Evolutionary conservation across 2,113 vertebrate species (phyloP), one percentile per base, ranked within the genome.

Genomic region (Dromiciops gliroides): DNA sequence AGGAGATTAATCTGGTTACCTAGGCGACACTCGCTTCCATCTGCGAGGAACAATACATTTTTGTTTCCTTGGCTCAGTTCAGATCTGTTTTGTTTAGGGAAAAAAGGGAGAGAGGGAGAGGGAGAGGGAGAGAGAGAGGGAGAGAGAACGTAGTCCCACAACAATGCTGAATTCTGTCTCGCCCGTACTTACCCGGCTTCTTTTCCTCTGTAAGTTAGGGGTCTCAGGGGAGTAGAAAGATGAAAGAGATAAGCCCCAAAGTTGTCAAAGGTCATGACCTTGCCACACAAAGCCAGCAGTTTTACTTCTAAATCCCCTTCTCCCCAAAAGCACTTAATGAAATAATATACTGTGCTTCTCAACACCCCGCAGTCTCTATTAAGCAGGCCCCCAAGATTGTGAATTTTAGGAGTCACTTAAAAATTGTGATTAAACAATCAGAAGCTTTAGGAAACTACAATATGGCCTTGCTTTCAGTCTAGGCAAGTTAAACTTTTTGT

Each of bases 1-100:
- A 99, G 99, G 99, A 99, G 99, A 99, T 99, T 99, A 99, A 99
- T 99, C 99, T 99, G 99, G 99, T 99, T 99, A 99, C 99, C 99
- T 99, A 99, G 99, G 99, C 99, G 99, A 99, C 99, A 99, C 99
- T 99, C 99, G 99, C 99, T 99, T 99, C 99, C 99, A 99, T 99
- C 99, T 99, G 99, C 98, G 99, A 99, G 99, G 99, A 99, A 99
- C 99, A 99, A 99, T 99, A 99, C 99, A 99, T 99, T 99, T 99
- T 99, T 99, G 99, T 99, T 99, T 99, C 99, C 99, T 99, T 99
- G 99, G 99, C 99, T 99, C 99, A 99, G 99, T 99, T 99, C 99
- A 99, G 99, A 99, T 99, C 99, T 99, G 99, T 99, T 99, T 99
- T 99, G 99, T 99, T 99, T 99, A 99, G 99, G 98, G 97, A 98